Conservation (phyloP, 2,888 invertebrate species). For the Malachius bipustulatus region DNA sequence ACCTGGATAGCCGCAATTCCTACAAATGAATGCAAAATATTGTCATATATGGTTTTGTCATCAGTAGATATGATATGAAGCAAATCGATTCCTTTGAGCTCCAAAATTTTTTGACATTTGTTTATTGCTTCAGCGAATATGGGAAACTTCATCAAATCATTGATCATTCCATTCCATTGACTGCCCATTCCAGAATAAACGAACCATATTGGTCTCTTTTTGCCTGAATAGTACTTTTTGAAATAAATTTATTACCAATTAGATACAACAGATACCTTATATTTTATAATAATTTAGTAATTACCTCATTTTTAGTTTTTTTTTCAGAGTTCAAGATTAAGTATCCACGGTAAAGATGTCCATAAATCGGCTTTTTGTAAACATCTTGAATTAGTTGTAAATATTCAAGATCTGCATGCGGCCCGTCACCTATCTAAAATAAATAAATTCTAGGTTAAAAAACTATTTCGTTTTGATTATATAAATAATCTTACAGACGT, state of each 20-base stretch:
- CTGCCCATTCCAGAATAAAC: constrained; percentile 67
- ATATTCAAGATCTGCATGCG: constrained; percentile 39
- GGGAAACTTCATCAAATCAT: constrained; percentile 52
- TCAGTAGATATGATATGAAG: constrained; percentile 45
- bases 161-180: constrained; percentile 61
- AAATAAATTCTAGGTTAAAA: too few relatives aligned
- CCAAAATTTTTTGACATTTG: constrained; percentile 44
- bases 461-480: too few relatives aligned
- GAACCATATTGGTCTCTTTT: constrained; percentile 48
- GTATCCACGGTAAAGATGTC: constrained; percentile 54
- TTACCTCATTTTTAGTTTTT: constrained; percentile 27
- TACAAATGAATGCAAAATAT: constrained; percentile 58
- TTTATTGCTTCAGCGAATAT: constrained; percentile 52
- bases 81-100: constrained; percentile 50
- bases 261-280: too few relatives aligned
- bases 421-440: constrained; percentile 42
- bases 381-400: constrained; percentile 39
- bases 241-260: background rate
- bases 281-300: constrained; percentile 32
- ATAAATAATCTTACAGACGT: constrained; percentile 36
- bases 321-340: constrained; percentile 36
- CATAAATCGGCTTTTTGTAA: constrained; percentile 39
- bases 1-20: constrained; percentile 58
- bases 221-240: constrained; percentile 32
- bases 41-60: constrained; percentile 47